A percentile compares a stretch with the other conserved stretches of the same genome.
These are phyloP conservation scores for Parapsyche elsis DNA, from an alignment of 1,140 invertebrate species.

Conservation along the genomic window DNA sequence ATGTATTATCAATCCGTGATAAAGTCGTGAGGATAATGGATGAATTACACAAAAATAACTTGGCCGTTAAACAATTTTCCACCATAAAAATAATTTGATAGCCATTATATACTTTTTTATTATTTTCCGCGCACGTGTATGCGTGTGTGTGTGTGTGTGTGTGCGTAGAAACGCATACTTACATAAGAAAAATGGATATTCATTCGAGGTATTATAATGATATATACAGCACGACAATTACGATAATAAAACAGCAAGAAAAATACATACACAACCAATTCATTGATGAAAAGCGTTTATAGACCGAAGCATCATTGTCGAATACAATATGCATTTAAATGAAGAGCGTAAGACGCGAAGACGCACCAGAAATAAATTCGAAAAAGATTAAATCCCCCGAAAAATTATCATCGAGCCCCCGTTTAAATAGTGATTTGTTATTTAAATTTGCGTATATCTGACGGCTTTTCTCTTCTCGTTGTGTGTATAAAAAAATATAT, in stretches of 20 bases:
- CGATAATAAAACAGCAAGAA: not conserved
- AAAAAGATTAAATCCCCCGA: slow-evolving; percentile 40
- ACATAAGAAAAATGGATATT: not conserved
- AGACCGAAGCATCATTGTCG: not conserved
- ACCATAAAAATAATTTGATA: slow-evolving; percentile 37
- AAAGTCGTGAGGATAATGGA: slow-evolving; percentile 27
- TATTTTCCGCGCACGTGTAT: not conserved
- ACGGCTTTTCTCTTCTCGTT: not conserved
- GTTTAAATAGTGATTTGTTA: slow-evolving; percentile 54
- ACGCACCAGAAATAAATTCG: slow-evolving; percentile 39
- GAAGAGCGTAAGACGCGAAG: too few species aligned
- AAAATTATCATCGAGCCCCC: slow-evolving; percentile 49
- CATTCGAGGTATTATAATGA: not conserved
- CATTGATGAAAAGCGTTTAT: not conserved
- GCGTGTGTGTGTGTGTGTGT: not conserved
- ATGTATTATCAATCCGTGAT: slow-evolving; percentile 36
- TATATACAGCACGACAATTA: slow-evolving; percentile 4
- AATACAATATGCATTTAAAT: slow-evolving; percentile 28
- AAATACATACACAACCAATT: not conserved
- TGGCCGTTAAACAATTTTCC: slow-evolving; percentile 39
- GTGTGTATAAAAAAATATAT: slow-evolving; percentile 1
- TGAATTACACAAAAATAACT: slow-evolving; percentile 36
- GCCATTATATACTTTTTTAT: slow-evolving; percentile 3
- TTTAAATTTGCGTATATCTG: slow-evolving; percentile 47
- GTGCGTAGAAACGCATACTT: not conserved